phyloP scores from a whole-genome alignment of 2,113 vertebrate species.

The Syngnathus floridae region DNA sequence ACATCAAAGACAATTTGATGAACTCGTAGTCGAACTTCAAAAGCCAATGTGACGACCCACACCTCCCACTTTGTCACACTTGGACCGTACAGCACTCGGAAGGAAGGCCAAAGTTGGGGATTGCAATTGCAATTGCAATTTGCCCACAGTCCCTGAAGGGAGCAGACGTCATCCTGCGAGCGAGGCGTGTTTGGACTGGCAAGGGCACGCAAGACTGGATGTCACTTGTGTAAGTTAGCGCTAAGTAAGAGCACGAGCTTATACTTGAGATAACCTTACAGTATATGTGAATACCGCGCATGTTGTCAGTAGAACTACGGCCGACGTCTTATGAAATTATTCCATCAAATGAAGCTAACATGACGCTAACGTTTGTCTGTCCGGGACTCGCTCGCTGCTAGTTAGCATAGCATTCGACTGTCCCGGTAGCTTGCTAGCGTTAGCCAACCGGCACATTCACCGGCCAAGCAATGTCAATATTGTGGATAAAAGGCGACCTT shows the following conservation, averaged over 20 bases:
- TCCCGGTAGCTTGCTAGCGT: neutral
- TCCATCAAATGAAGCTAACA: constrained; percentile 12
- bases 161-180: constrained; percentile 8
- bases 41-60: neutral
- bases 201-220: constrained; percentile 61
- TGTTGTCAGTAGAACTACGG: neutral
- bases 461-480: constrained; percentile 1
- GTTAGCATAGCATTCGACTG: constrained; percentile 17
- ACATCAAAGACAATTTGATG: neutral
- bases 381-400: constrained; percentile 16
- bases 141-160: constrained; percentile 15
- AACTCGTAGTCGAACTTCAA: neutral
- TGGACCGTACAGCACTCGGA: neutral
- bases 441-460: constrained; percentile 2
- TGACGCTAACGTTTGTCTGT: constrained; percentile 2
- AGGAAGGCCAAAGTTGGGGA: neutral
- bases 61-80: too few species aligned
- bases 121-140: neutral
- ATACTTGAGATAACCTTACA: neutral
- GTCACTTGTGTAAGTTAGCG: constrained; percentile 60
- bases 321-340: too few species aligned
- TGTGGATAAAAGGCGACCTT: neutral
- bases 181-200: constrained; percentile 28
- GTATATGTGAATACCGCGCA: neutral
- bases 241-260: neutral